phyloP scores from a whole-genome alignment of 2,113 vertebrate genomes.

The Rhynchomys soricoides region DNA sequence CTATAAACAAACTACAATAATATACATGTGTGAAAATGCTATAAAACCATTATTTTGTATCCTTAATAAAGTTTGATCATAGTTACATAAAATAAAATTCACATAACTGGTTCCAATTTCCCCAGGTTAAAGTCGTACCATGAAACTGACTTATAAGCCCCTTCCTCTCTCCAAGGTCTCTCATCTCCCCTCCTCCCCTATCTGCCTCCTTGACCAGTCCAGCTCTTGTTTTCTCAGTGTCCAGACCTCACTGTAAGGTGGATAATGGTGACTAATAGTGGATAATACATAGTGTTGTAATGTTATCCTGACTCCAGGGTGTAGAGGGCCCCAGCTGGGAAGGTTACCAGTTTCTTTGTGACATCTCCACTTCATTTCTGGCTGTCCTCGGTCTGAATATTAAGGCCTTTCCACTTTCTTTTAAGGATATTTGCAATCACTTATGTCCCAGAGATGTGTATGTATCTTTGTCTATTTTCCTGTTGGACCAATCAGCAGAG shows the following conservation, averaged over 20 bases:
- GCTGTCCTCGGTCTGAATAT: background rate
- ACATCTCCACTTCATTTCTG: background rate
- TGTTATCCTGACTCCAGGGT: too few relatives aligned
- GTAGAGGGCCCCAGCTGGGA: background rate
- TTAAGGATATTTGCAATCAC: conserved; percentile 8
- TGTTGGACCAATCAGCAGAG: background rate
- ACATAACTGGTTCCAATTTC: background rate
- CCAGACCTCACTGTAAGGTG: too few relatives aligned
- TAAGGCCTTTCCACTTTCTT: background rate
- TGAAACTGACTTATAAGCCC: background rate
- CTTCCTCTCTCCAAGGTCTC: background rate
- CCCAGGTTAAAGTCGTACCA: background rate
- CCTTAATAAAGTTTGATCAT: background rate
- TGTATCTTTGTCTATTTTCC: conserved; percentile 25
- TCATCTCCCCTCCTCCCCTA: background rate
- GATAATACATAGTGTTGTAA: background rate
- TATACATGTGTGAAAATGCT: background rate
- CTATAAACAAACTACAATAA: background rate
- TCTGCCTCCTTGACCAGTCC: background rate
- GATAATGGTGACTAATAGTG: background rate
- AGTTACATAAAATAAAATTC: background rate
- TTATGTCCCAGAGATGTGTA: background rate
- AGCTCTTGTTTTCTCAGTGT: background rate
- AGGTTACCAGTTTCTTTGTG: background rate
- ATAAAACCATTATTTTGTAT: background rate